These are phyloP conservation scores for Gasterosteus nipponicus DNA, from an alignment of 2,113 vertebrate genomes.

Conservation along the genomic window DNA sequence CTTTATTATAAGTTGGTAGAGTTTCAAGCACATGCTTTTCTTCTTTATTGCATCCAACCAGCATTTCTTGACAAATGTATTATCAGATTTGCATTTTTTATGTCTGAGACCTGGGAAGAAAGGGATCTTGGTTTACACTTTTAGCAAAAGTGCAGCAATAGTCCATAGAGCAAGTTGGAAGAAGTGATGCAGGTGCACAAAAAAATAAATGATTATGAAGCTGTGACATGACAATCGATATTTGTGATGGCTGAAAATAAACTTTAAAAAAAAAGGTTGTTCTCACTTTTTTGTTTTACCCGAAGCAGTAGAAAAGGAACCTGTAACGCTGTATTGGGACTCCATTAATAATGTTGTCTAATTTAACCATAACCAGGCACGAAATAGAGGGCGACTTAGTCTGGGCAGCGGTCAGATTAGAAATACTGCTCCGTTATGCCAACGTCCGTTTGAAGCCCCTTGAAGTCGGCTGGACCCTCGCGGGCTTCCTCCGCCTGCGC, in stretches of 20 bases:
- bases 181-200: background rate
- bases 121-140: background rate
- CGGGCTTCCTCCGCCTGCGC: slow-evolving; percentile 15
- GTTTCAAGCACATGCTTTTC: background rate
- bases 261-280: slow-evolving; percentile 19
- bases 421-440: slow-evolving; percentile 10
- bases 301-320: background rate
- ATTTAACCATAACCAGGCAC: background rate
- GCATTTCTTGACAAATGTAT: background rate
- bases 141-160: background rate
- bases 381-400: background rate
- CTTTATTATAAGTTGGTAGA: background rate
- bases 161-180: background rate
- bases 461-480: slow-evolving; percentile 39
- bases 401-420: too few species aligned
- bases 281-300: slow-evolving; percentile 3
- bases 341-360: slow-evolving; percentile 1
- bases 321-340: background rate
- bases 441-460: slow-evolving; percentile 37
- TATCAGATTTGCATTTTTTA: background rate
- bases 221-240: slow-evolving; percentile 3
- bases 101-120: background rate
- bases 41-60: background rate
- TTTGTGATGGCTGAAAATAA: slow-evolving; percentile 24
- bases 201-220: background rate